phyloP scores from a whole-genome alignment of 1,140 invertebrate species.

The Andrena cerasifolii region DNA sequence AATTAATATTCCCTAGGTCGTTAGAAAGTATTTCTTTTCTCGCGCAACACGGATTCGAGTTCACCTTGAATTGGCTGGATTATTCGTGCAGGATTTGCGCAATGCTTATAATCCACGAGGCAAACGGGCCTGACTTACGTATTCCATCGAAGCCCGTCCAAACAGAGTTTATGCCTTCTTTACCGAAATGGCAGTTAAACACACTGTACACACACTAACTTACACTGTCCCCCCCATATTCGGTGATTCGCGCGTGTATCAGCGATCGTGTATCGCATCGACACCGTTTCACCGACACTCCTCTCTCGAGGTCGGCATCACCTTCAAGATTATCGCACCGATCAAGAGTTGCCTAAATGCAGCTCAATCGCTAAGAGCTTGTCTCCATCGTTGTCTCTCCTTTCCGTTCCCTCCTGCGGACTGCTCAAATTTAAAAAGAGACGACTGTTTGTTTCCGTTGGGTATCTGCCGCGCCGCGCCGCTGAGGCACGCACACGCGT shows the following conservation, averaged over 20 bases:
- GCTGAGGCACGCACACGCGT: not conserved
- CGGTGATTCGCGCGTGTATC: not conserved
- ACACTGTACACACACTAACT: not conserved
- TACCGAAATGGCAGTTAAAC: too few relatives aligned
- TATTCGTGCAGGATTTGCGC: not conserved
- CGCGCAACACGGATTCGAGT: not conserved
- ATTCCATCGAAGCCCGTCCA: not conserved
- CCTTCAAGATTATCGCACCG: not conserved
- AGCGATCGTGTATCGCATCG: not conserved
- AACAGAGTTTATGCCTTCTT: too few relatives aligned
- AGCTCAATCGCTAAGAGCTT: not conserved
- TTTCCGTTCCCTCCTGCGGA: not conserved
- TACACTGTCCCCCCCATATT: conserved; percentile 32
- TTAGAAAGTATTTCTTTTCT: not conserved
- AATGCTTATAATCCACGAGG: not conserved
- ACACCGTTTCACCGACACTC: not conserved
- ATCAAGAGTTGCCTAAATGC: not conserved
- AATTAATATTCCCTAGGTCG: too few relatives aligned
- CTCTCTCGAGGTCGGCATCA: conserved; percentile 12
- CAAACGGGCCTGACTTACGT: not conserved
- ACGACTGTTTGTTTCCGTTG: not conserved
- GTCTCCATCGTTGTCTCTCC: not conserved
- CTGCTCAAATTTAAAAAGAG: not conserved
- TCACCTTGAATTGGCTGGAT: not conserved
- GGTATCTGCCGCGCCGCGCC: not conserved